Percentiles rank a stretch among this genome's conserved stretches.
phyloP scores from a whole-genome alignment of 2,797 vertebrate species.

The Gambusia yucatana region DNA sequence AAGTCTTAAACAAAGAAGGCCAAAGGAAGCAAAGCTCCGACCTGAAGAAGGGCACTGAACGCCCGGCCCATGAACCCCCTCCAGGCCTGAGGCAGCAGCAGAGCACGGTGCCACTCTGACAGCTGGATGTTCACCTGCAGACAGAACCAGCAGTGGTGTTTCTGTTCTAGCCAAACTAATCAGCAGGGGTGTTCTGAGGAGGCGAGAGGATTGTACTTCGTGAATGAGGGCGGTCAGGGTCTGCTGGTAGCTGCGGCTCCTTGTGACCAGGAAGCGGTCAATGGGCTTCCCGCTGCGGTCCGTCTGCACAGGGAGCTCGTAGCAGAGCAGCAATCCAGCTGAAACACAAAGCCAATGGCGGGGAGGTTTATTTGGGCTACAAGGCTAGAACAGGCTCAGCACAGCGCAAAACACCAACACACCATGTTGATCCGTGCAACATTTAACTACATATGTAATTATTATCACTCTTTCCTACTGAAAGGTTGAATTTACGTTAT shows the following conservation, averaged over 20 bases:
- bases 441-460: background rate
- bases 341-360: constrained; percentile 10
- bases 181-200: background rate
- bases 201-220: constrained; percentile 77
- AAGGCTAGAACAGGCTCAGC: background rate
- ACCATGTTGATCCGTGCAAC: background rate
- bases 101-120: constrained; percentile 92
- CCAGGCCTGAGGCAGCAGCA: constrained; percentile 93
- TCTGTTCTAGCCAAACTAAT: background rate
- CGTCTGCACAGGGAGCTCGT: constrained; percentile 87
- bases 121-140: constrained; percentile 94
- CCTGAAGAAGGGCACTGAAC: constrained; percentile 90
- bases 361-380: background rate
- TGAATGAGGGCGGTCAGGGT: constrained; percentile 89
- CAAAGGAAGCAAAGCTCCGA: constrained; percentile 54
- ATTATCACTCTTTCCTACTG: background rate
- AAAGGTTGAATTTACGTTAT: background rate
- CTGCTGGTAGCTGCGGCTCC: constrained; percentile 91
- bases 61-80: constrained; percentile 89
- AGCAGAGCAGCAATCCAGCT: constrained; percentile 92
- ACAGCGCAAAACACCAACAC: background rate
- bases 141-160: background rate
- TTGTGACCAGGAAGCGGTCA: constrained; percentile 86
- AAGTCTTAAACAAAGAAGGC: background rate
- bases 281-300: constrained; percentile 90